Percentiles rank a stretch among this genome's conserved stretches.
Evolutionary conservation across 2,888 invertebrate genomes (phyloP).

Genomic region (Lissonota sp.): DNA sequence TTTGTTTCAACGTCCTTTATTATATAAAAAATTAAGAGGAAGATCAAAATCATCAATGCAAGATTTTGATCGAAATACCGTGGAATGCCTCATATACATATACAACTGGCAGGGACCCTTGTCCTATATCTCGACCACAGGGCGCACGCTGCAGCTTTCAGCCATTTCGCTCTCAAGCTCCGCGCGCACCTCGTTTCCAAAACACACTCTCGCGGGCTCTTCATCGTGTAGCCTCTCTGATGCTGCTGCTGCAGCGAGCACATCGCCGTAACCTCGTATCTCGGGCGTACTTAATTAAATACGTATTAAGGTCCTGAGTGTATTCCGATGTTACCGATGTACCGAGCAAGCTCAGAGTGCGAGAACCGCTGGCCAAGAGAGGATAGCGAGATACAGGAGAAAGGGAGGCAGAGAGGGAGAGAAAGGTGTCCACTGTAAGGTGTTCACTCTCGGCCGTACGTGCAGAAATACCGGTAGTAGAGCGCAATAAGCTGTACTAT

Average conservation of each 20-base stretch:
- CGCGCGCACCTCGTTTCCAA: constrained; percentile 10
- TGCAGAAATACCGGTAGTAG: constrained; percentile 32
- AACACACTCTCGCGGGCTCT: constrained; percentile 27
- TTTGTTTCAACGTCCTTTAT: too few species aligned
- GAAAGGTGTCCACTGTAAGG: constrained; percentile 18
- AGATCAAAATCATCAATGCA: too few species aligned
- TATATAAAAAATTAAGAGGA: too few species aligned
- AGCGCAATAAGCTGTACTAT: constrained; percentile 23
- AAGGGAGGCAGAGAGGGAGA: constrained; percentile 38
- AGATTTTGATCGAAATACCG: too few species aligned
- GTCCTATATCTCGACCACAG: constrained; percentile 27
- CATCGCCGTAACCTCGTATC: constrained; percentile 65
- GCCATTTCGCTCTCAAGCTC: constrained; percentile 32
- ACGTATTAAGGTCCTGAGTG: constrained; percentile 82
- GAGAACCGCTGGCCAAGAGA: constrained; percentile 7
- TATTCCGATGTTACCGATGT: constrained; percentile 79
- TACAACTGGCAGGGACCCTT: background rate
- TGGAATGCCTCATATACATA: too few species aligned
- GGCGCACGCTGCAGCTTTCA: constrained; percentile 25
- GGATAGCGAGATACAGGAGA: too few species aligned
- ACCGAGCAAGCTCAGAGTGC: constrained; percentile 50
- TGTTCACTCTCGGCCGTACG: constrained; percentile 23
- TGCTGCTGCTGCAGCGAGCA: constrained; percentile 7
- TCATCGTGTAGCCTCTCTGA: constrained; percentile 3
- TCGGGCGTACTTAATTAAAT: constrained; percentile 81